Conservation (phyloP, 2,113 vertebrate genomes). For the Corythaeola cristata region DNA sequence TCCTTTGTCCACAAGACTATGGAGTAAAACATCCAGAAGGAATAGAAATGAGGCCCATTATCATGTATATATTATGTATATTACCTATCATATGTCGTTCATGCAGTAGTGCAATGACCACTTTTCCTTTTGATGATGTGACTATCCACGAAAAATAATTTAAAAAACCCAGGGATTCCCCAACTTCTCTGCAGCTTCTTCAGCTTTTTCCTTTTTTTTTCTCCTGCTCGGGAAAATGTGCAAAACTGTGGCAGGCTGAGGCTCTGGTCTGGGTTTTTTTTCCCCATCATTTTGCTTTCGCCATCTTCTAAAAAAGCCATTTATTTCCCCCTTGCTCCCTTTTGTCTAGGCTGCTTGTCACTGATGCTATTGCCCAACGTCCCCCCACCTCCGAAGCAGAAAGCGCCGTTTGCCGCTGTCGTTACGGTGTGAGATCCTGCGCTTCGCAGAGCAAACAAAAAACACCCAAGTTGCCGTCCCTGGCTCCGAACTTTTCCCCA, state of each 20-base stretch:
- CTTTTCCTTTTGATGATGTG: neutral
- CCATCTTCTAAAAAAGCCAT: neutral
- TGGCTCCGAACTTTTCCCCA: neutral
- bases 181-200: neutral
- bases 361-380: neutral
- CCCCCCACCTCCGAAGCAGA: neutral
- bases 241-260: accelerated
- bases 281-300: neutral
- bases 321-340: neutral
- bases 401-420: neutral
- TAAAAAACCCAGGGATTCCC: neutral
- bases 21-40: neutral
- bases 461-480: neutral
- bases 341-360: neutral
- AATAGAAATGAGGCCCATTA: neutral
- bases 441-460: neutral
- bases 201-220: neutral
- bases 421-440: neutral
- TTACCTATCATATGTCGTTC: neutral
- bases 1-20: neutral
- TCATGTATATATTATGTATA: neutral
- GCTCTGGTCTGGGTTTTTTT: neutral
- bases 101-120: neutral
- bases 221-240: neutral
- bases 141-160: neutral